Evolutionary conservation across 2,113 vertebrate species (phyloP).

Genomic region (Agelaius tricolor): DNA sequence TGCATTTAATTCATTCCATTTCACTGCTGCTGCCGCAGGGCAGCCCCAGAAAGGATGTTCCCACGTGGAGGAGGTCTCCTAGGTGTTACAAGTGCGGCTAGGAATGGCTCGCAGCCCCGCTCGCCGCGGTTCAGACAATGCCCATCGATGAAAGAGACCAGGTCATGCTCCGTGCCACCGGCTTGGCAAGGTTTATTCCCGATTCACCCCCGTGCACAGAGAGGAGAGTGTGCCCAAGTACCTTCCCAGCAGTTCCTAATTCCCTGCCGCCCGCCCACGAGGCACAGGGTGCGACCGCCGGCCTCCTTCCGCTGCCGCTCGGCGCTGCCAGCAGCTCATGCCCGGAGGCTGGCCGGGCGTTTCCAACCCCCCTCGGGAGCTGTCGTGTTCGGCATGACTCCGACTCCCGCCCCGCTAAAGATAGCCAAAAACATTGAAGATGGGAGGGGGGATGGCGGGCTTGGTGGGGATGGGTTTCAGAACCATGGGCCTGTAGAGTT

Average conservation of each 20-base stretch:
- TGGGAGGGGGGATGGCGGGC: conserved; percentile 80
- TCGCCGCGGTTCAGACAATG: background rate
- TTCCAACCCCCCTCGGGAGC: background rate
- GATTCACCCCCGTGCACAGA: background rate
- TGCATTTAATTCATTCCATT: conserved; percentile 15
- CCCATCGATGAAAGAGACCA: background rate
- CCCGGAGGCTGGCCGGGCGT: background rate
- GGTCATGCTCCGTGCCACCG: background rate
- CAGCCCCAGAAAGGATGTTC: background rate
- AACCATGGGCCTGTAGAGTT: conserved; percentile 85
- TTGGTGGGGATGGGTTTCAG: conserved; percentile 98
- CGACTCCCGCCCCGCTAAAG: conserved; percentile 70
- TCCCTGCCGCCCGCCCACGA: background rate
- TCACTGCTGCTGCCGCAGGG: background rate
- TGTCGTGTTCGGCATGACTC: background rate
- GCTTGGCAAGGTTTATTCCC: background rate
- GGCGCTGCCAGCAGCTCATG: background rate
- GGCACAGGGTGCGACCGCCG: rapidly evolving
- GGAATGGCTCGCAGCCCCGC: background rate
- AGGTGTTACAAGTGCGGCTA: background rate
- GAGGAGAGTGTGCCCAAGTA: background rate
- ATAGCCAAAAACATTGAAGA: conserved; percentile 94
- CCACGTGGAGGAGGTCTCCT: conserved; percentile 1
- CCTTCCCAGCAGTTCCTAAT: background rate
- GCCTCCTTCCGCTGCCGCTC: background rate